phyloP scores from a whole-genome alignment of 1,140 invertebrate genomes.

The Helicoverpa armigera region DNA sequence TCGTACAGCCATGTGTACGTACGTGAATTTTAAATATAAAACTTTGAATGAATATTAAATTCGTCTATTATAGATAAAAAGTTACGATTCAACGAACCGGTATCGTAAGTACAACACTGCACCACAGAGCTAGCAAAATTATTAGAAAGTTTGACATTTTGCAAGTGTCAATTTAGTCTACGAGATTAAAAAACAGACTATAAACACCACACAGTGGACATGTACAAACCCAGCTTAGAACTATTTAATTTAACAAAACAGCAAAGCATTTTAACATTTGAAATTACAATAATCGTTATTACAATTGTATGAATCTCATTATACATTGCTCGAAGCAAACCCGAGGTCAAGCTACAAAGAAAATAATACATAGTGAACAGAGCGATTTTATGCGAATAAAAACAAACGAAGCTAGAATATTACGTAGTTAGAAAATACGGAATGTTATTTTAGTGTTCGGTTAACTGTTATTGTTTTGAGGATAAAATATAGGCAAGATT shows the following conservation, averaged over 20 bases:
- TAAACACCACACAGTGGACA: no score
- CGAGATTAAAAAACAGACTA: no score
- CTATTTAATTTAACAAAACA: not conserved
- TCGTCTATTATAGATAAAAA: no score
- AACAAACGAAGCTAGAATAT: not conserved
- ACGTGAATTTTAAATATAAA: no score
- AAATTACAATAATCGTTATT: not conserved
- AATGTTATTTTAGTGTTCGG: not conserved
- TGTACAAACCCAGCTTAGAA: not conserved
- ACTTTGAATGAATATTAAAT: no score
- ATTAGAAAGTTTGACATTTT: no score
- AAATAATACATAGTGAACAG: conserved; percentile 3
- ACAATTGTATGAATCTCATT: conserved; percentile 5
- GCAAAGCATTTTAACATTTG: not conserved
- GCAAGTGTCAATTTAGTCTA: no score
- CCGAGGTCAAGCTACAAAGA: conserved; percentile 15
- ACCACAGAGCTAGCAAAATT: no score
- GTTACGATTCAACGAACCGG: no score
- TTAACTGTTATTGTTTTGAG: not conserved
- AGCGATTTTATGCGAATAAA: conserved; percentile 14
- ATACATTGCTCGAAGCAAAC: not conserved
- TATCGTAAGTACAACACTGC: no score
- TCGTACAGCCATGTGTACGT: no score
- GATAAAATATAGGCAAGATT: no score
- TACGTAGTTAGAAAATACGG: not conserved